phyloP scores from a whole-genome alignment of 2,888 invertebrate genomes.

The Eupithecia dodoneata region DNA sequence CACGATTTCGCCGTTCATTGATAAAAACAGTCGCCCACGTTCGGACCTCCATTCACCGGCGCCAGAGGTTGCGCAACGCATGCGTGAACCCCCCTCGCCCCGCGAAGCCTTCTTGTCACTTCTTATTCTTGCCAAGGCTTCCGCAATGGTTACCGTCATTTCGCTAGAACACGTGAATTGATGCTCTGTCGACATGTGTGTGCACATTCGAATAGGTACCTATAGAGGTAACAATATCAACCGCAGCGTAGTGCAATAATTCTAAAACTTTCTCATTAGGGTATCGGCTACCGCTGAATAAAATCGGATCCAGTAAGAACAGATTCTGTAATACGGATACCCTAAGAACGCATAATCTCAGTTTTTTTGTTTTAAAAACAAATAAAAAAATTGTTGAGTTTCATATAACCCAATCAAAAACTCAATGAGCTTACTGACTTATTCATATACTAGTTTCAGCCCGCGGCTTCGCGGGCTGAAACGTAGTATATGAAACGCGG shows the following conservation, averaged over 20 bases:
- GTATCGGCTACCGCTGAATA: too few relatives aligned
- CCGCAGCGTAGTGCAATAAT: not conserved
- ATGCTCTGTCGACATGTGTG: slow-evolving; percentile 19
- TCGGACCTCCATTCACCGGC: slow-evolving; percentile 78
- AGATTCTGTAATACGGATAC: too few relatives aligned
- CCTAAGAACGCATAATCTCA: not conserved
- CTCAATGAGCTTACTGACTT: not conserved
- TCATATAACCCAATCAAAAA: not conserved
- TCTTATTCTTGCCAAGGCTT: slow-evolving; percentile 50
- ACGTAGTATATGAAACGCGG: too few relatives aligned
- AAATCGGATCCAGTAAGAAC: too few relatives aligned
- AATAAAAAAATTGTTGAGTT: not conserved
- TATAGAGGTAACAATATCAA: not conserved
- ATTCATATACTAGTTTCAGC: not conserved
- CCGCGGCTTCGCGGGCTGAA: too few relatives aligned
- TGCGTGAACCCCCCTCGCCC: slow-evolving; percentile 56
- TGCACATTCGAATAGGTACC: not conserved
- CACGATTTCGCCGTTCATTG: slow-evolving; percentile 81
- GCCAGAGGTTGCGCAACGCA: slow-evolving; percentile 75
- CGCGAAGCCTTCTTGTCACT: slow-evolving; percentile 39
- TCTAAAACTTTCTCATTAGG: not conserved
- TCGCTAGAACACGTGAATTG: slow-evolving; percentile 47
- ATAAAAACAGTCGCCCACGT: slow-evolving; percentile 80
- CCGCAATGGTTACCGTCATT: slow-evolving; percentile 57
- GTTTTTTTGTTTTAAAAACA: not conserved